Evolutionary conservation across 2,888 invertebrate species (phyloP).

Genomic region (Galerucella nymphaeae): DNA sequence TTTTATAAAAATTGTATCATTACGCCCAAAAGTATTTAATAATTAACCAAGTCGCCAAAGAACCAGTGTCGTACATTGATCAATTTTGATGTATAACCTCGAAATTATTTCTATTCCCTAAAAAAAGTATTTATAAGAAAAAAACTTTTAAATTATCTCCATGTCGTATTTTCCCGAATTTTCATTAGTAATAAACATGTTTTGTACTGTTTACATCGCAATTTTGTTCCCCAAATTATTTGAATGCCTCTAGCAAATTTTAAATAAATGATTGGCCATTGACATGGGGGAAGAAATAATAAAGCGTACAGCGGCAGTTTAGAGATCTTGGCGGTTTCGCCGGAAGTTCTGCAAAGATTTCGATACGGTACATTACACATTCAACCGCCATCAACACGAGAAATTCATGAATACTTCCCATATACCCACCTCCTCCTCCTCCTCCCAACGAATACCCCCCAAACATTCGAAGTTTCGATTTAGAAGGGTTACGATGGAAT

Average conservation of each 20-base stretch:
- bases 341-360: conserved; percentile 57
- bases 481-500: conserved; percentile 23
- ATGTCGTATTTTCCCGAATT: conserved; percentile 19
- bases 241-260: conserved; percentile 43
- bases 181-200: conserved; percentile 38
- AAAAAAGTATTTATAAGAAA: no score
- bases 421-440: conserved; percentile 13
- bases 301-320: conserved; percentile 45
- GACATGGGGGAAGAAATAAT: conserved; percentile 48
- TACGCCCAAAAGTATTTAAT: conserved; percentile 12
- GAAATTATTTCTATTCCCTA: no score
- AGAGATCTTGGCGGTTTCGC: conserved; percentile 54
- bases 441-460: background rate
- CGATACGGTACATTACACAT: conserved; percentile 58
- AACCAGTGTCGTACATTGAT: no score
- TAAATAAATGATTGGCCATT: conserved; percentile 47
- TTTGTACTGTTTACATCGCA: conserved; percentile 36
- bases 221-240: conserved; percentile 43
- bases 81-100: no score
- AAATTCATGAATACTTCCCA: conserved; percentile 40
- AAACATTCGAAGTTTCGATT: conserved; percentile 19
- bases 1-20: conserved; percentile 22
- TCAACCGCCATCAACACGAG: conserved; percentile 52
- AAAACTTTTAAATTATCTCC: no score
- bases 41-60: no score